A percentile compares a stretch with the other conserved stretches of the same genome.
phyloP scores from a whole-genome alignment of 2,113 vertebrate species.

The Pelecanus crispus region DNA sequence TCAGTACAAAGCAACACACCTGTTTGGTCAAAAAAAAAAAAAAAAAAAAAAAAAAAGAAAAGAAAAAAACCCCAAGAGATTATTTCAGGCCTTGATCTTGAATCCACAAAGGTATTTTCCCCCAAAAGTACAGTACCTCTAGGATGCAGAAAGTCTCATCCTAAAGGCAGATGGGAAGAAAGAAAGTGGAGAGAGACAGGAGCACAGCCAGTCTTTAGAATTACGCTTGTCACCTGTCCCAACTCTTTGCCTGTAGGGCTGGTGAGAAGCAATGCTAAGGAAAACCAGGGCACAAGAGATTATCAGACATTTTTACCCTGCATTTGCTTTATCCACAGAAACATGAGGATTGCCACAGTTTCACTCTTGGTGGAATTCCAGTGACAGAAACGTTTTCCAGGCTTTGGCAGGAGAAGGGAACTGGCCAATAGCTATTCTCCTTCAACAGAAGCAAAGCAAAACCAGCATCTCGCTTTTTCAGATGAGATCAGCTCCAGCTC shows the following conservation, averaged over 20 bases:
- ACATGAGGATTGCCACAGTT: not conserved
- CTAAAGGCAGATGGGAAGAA: not conserved
- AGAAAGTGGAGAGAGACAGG: not conserved
- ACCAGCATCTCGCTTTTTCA: slow-evolving; percentile 10
- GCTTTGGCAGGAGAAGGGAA: not conserved
- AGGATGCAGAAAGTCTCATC: not conserved
- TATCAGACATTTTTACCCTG: not conserved
- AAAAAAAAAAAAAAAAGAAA: rapidly evolving
- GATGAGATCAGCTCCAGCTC: slow-evolving; percentile 13
- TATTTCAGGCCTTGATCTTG: not conserved
- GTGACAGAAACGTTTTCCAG: not conserved
- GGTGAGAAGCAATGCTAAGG: not conserved
- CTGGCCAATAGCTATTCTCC: slow-evolving; percentile 1
- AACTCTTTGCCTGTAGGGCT: not conserved
- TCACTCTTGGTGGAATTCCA: not conserved
- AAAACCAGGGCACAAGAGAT: not conserved
- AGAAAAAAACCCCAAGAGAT: rapidly evolving
- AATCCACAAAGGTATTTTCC: not conserved
- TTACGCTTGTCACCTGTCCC: not conserved
- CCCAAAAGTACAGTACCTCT: not conserved
- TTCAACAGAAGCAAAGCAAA: slow-evolving; percentile 17
- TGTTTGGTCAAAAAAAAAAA: not conserved
- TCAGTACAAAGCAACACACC: not conserved
- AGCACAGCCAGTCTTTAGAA: not conserved
- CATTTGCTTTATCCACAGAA: not conserved